Evolutionary conservation across 2,113 vertebrate species (phyloP), one percentile per base, ranked within the genome.

Genomic region (Poicephalus gulielmi): DNA sequence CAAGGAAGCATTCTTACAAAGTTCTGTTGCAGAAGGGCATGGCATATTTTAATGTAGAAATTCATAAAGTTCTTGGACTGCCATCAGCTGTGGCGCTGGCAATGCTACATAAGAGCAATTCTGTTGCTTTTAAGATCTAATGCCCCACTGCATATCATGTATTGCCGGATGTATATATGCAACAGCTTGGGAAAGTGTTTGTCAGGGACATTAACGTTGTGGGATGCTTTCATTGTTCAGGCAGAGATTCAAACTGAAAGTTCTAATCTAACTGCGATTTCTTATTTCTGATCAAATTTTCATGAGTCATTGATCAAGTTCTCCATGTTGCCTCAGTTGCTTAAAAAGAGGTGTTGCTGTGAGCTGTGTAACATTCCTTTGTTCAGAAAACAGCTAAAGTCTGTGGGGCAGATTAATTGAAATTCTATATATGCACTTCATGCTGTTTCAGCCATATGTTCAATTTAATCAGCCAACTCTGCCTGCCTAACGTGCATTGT

Each of bases 211-310:
- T 7, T 37, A 53, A 35, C 5, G 3, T 22, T 70, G 13, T 3
- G 6, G 43, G 74, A 44, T 43, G 10, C 35, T 68, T 82, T 16
- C 22, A 9, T 49, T 73, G 10, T 39, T 47, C 62, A 43, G 31
- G 50, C 37, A 66, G 41, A 76, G 25, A 15, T 74, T 74, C 37
- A 63, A 10, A 76, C 33, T 76, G 9, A 73, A 73, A 91, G 19
- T 13, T 82, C 44, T 77, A 57, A 20, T 83, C 47, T 87, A 49
- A 57, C 59, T 64, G 27, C 15, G 8, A 5, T 73, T 74, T 83
- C 49, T 69, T 68, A 28, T 62, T 81, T 87, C 49, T 85, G 60
- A 77, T 73, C 23, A 74, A 9, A 31, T 62, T 92, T 91, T 79
- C 8, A 0, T 22, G 68, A 68, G 13, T 18, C 13, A 66, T n/a